These are phyloP conservation scores for Dreissena rostriformis DNA, from an alignment of 1,140 invertebrate species.

Conservation along the genomic window DNA sequence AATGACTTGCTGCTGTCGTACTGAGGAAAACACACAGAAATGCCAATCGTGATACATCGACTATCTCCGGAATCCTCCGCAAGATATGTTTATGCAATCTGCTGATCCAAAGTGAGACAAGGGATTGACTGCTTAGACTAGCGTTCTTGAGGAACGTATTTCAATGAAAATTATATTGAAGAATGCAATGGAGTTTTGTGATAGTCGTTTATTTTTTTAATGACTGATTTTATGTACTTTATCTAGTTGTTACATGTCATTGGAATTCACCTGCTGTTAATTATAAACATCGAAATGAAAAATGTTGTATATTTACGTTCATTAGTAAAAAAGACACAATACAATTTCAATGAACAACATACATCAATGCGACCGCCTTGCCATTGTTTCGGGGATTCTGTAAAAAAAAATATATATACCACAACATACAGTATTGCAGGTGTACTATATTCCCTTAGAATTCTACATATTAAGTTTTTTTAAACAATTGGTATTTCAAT, in stretches of 20 bases:
- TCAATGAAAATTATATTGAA: neutral
- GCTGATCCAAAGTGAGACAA: neutral
- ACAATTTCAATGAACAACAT: neutral
- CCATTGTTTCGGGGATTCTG: constrained; percentile 51
- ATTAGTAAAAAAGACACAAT: neutral
- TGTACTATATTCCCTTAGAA: neutral
- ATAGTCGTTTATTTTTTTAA: neutral
- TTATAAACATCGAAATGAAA: neutral
- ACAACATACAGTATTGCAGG: neutral
- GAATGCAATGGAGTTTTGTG: neutral
- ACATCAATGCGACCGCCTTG: constrained; percentile 33
- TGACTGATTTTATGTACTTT: neutral
- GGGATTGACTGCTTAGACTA: neutral
- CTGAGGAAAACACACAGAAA: constrained; percentile 7
- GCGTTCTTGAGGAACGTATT: neutral
- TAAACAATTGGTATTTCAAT: neutral
- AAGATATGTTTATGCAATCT: neutral
- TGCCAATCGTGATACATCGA: neutral
- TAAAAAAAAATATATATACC: neutral
- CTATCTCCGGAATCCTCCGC: neutral
- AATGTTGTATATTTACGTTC: neutral
- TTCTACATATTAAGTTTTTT: neutral
- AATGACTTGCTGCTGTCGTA: constrained; percentile 12
- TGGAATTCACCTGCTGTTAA: neutral
- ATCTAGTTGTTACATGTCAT: neutral